phyloP scores from a whole-genome alignment of 2,797 vertebrate genomes.

The Tapirus indicus region DNA sequence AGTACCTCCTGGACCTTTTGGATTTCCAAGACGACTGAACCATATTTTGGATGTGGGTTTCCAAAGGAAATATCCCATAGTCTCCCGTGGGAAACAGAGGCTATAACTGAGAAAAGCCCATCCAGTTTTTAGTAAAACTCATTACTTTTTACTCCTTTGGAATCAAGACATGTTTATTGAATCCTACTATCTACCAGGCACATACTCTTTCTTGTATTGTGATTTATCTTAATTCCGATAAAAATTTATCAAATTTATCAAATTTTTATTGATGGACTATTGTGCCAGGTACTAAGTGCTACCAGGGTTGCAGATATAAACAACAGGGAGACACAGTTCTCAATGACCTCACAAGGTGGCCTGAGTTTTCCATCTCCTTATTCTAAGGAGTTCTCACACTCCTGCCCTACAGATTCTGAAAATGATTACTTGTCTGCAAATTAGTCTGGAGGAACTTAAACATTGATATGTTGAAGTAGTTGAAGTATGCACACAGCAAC shows the following conservation, averaged over 20 bases:
- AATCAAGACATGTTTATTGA: background rate
- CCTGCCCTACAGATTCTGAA: background rate
- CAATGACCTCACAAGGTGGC: background rate
- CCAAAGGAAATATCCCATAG: background rate
- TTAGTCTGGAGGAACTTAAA: background rate
- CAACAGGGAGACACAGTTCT: background rate
- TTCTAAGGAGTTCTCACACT: background rate
- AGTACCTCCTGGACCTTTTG: background rate
- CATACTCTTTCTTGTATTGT: background rate
- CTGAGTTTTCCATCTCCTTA: background rate
- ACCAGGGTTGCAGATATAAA: background rate
- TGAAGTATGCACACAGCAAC: background rate
- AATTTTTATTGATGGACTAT: background rate
- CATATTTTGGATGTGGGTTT: background rate
- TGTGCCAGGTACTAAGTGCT: background rate
- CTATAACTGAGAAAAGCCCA: background rate
- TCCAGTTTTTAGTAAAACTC: background rate
- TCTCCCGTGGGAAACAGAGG: background rate
- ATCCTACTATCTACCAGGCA: background rate
- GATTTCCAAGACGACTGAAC: background rate
- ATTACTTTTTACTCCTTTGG: background rate
- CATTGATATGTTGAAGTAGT: fast-evolving
- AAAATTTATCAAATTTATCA: background rate
- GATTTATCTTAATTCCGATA: background rate
- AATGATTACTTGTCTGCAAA: background rate